These are phyloP conservation scores for Lutraria rhynchaena DNA, from an alignment of 1,140 invertebrate genomes.

Conservation along the genomic window DNA sequence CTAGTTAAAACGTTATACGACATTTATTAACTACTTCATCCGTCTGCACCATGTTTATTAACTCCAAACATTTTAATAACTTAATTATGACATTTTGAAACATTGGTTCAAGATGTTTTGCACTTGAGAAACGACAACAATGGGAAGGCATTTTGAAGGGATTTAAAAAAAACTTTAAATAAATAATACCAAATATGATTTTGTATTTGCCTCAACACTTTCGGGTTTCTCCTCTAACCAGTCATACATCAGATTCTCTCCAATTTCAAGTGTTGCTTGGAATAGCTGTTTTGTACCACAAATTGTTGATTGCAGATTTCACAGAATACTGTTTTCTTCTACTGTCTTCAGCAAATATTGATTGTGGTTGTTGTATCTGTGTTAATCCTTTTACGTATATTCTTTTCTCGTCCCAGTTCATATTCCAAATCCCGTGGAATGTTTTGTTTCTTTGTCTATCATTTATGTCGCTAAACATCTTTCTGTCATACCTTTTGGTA, in stretches of 20 bases:
- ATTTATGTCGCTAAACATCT: background rate
- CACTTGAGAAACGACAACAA: constrained; percentile 1
- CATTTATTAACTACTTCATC: no score
- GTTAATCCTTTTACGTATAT: background rate
- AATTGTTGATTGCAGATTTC: background rate
- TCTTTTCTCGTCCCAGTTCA: constrained; percentile 3
- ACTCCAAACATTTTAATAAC: no score
- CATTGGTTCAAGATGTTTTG: constrained; percentile 10
- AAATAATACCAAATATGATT: background rate
- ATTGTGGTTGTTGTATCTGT: background rate
- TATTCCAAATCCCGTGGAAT: background rate
- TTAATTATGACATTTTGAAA: no score
- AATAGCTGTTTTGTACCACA: constrained; percentile 18
- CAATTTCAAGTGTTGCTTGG: background rate
- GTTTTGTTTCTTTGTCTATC: constrained; percentile 14
- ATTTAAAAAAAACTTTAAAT: background rate
- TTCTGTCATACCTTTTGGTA: constrained; percentile 1
- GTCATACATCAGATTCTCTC: background rate
- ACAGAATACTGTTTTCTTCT: constrained; percentile 25
- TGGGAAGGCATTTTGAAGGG: constrained; percentile 16
- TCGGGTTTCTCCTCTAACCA: background rate
- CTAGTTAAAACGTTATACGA: no score
- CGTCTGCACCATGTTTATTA: no score
- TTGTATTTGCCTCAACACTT: background rate
- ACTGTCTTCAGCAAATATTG: background rate